Evolutionary conservation across 2,797 vertebrate genomes (phyloP).

Genomic region (Chromis chromis): DNA sequence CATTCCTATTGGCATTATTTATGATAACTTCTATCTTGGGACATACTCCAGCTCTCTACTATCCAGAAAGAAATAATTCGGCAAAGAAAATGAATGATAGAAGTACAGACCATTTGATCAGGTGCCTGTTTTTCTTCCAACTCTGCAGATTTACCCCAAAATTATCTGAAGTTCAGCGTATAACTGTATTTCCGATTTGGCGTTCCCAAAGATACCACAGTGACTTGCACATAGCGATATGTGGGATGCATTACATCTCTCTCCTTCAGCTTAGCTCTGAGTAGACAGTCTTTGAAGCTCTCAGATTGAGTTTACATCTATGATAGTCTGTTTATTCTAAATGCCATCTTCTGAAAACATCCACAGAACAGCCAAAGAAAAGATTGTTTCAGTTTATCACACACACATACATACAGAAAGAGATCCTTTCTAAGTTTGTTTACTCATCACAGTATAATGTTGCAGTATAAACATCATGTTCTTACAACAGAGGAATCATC

Average conservation of each 20-base stretch:
- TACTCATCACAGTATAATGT: constrained; percentile 34
- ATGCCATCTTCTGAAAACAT: constrained; percentile 44
- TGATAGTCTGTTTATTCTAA: constrained; percentile 49
- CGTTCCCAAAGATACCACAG: constrained; percentile 36
- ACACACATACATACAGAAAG: not conserved
- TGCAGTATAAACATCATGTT: constrained; percentile 28
- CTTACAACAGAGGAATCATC: constrained; percentile 20
- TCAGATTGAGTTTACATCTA: constrained; percentile 45
- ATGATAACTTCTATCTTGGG: not conserved
- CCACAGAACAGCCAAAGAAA: constrained; percentile 30
- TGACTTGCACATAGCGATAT: constrained; percentile 49
- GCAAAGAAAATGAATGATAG: constrained; percentile 17
- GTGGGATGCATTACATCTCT: constrained; percentile 50
- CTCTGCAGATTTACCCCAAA: constrained; percentile 20
- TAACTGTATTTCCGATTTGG: constrained; percentile 27
- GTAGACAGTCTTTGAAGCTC: constrained; percentile 33
- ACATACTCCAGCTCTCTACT: not conserved
- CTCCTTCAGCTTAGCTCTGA: constrained; percentile 37
- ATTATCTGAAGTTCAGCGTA: constrained; percentile 22
- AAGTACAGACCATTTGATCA: constrained; percentile 17
- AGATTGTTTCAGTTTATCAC: constrained; percentile 8
- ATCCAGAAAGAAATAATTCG: not conserved
- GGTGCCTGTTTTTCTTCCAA: constrained; percentile 2
- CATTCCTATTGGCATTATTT: not conserved
- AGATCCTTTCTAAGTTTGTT: constrained; percentile 38